These are phyloP conservation scores for Chrysopilus asiliformis DNA, from an alignment of 2,888 invertebrate genomes.

Conservation along the genomic window DNA sequence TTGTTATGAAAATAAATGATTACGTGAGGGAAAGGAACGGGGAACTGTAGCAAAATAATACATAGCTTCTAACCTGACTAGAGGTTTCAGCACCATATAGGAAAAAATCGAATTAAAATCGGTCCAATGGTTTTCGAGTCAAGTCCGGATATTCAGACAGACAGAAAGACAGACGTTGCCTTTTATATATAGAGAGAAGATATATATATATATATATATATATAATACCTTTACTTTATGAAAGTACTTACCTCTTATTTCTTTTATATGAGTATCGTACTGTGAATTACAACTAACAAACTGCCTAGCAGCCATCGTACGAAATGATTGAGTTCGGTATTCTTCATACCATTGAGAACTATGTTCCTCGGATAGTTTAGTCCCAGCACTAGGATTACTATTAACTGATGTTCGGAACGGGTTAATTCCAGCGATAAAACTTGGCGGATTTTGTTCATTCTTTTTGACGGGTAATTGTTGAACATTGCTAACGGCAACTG, in stretches of 20 bases:
- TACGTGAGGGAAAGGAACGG: no score
- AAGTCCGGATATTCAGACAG: no score
- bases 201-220: no score
- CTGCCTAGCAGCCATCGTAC: conserved; percentile 53
- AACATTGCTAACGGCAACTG: conserved; percentile 17
- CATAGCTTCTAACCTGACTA: no score
- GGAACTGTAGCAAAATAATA: no score
- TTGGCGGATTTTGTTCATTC: conserved; percentile 25
- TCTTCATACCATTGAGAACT: conserved; percentile 44
- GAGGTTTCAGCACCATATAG: no score
- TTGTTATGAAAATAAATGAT: no score
- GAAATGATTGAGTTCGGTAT: conserved; percentile 40
- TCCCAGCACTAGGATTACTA: conserved; percentile 3
- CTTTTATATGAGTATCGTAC: conserved; percentile 75
- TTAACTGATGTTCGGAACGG: neutral
- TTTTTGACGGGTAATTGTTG: conserved; percentile 19
- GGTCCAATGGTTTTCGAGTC: no score
- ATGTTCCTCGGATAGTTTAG: conserved; percentile 19
- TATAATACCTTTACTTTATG: no score
- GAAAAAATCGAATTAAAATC: no score
- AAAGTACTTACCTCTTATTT: conserved; percentile 58
- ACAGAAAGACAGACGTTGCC: no score
- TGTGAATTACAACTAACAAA: conserved; percentile 66
- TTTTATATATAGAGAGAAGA: no score
- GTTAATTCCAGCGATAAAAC: neutral